Percentiles rank a stretch among this genome's conserved stretches.
phyloP scores from a whole-genome alignment of 1,140 invertebrate genomes.

The Pseudobourletiella spinata region DNA sequence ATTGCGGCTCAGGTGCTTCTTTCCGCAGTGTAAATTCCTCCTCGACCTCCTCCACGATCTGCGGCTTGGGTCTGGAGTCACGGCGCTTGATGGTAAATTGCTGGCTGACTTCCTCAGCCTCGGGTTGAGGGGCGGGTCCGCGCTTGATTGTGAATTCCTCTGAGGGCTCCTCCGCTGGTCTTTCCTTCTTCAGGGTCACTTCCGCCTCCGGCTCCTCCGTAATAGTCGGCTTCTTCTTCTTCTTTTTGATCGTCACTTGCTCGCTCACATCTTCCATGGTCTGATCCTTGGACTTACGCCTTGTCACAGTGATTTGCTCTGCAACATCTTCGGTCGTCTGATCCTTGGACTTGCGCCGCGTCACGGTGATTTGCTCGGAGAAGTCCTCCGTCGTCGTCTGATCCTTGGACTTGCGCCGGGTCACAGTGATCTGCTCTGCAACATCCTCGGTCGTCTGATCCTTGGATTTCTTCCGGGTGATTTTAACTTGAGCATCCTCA shows the following conservation, averaged over 20 bases:
- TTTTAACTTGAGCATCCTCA: conserved; percentile 16
- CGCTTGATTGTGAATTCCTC: neutral
- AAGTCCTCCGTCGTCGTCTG: conserved; percentile 40
- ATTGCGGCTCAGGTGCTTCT: neutral
- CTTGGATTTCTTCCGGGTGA: conserved; percentile 49
- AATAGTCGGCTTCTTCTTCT: conserved; percentile 6
- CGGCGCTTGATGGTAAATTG: conserved; percentile 10
- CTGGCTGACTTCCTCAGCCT: neutral
- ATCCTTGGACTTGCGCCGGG: conserved; percentile 56
- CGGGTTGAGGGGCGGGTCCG: neutral
- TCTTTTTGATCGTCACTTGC: conserved; percentile 39
- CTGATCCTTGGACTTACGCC: conserved; percentile 59
- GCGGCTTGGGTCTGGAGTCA: conserved; percentile 1
- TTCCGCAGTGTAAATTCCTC: conserved; percentile 41
- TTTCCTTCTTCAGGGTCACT: neutral
- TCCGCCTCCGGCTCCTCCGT: neutral
- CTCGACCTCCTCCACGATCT: conserved; percentile 41
- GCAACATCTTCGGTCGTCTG: conserved; percentile 42
- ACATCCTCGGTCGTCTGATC: conserved; percentile 42
- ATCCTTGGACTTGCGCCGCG: conserved; percentile 15
- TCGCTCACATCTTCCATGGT: conserved; percentile 55
- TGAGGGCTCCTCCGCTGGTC: neutral
- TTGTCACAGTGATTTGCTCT: conserved; percentile 39
- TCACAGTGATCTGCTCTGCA: conserved; percentile 41
- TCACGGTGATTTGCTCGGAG: conserved; percentile 3